phyloP scores from a whole-genome alignment of 2,888 invertebrate species.

The Meandrusa payeni region DNA sequence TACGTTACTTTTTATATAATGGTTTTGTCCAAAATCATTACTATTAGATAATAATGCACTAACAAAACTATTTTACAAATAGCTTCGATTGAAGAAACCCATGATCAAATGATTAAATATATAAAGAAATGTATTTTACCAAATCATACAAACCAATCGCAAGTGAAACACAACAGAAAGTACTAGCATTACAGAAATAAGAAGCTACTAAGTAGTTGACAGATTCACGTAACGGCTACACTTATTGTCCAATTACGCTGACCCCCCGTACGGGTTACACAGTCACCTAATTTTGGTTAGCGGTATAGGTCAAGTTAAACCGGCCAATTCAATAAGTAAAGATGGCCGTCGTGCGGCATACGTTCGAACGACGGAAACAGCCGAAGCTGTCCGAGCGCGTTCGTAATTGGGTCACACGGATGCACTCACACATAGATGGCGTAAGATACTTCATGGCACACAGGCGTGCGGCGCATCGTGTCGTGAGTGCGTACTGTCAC shows the following conservation, averaged over 20 bases:
- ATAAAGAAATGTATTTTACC: too few species aligned
- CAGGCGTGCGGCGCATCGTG: conserved; percentile 45
- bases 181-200: conserved; percentile 30
- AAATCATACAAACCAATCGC: conserved; percentile 7
- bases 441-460: conserved; percentile 33
- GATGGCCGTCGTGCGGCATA: conserved; percentile 60
- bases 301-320: conserved; percentile 45
- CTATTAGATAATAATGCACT: too few species aligned
- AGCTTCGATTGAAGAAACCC: too few species aligned
- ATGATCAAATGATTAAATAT: too few species aligned
- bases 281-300: conserved; percentile 30
- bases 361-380: conserved; percentile 60
- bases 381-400: conserved; percentile 64
- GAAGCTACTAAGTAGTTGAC: conserved; percentile 32
- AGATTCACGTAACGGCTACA: conserved; percentile 31
- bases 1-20: conserved; percentile 27
- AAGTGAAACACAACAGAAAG: conserved; percentile 24
- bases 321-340: conserved; percentile 52
- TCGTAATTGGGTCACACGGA: conserved; percentile 78
- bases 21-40: too few species aligned
- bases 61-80: too few species aligned
- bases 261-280: conserved; percentile 26
- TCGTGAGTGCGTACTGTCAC: conserved; percentile 42
- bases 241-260: conserved; percentile 25
- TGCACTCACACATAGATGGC: conserved; percentile 54